Base-by-base conservation (phyloP, 2,113 vertebrate species). In the Centropus unirufus region DNA sequence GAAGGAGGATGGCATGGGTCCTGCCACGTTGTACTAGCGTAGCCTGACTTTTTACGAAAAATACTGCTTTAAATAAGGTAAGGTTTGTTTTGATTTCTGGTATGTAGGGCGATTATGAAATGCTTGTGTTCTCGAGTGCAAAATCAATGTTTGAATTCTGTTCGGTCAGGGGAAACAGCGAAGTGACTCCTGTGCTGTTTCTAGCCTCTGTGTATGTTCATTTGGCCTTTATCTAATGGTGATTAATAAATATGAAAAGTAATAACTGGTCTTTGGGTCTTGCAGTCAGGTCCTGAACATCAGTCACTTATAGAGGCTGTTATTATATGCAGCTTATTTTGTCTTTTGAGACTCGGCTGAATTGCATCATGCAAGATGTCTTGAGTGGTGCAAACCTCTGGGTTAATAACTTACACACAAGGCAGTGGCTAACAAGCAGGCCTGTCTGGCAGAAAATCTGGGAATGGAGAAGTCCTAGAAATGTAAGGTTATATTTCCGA, bases 11-110 rank as follows among this genome's bases (percentile, higher is more conserved):
- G 70, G 87, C 62, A 47, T 46, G 58, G 73, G 95, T 97, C 94
- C 97, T 97, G 87, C 68, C 92, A 95, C 97, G 81, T 93, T 82
- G 46, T 89, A 55, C 95, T 97, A 94, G 95, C 86, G 70, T 68
- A 89, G 95, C 80, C 94, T 91, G 70, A 95, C 80, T 96, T 96
- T 89, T 92, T 82, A 72, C 58, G 89, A 62, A 89, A 95, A 92
- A 54, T 74, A 51, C 9, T 44, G 1, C 90, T 93, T 92, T 15
- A 52, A 84, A 29, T 64, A 89, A 93, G 95, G 95, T 96, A 96
- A 96, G 92, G 42, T 64, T 75, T 95, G 77, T 89, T 96, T 95
- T 92, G 22, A 79, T 66, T 96, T 95, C 93, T 58, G 55, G 12
- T 86, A 30, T 2, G 0, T 54, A 61, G 61, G 42, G 70, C 0